A percentile compares a stretch with the other conserved stretches of the same genome.
Conservation (phyloP, 2,113 vertebrate species). For the Lampris megalopsis region DNA sequence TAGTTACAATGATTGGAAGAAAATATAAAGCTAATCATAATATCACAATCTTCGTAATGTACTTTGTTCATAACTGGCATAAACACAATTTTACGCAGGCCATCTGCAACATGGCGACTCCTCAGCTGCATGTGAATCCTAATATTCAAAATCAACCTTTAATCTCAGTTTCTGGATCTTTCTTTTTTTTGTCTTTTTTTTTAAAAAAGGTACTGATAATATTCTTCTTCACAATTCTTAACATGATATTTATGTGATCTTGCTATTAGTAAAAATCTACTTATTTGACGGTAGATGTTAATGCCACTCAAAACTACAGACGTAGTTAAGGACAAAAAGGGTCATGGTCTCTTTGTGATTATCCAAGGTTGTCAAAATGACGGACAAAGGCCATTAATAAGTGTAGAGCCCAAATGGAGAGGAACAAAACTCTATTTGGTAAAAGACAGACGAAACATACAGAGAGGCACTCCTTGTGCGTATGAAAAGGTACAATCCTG, state of each 20-base stretch:
- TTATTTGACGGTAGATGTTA: constrained; percentile 55
- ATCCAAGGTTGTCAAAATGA: constrained; percentile 65
- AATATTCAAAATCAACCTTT: constrained; percentile 58
- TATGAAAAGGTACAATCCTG: constrained; percentile 53
- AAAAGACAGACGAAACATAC: constrained; percentile 51
- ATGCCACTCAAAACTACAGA: constrained; percentile 50
- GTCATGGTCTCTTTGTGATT: constrained; percentile 59
- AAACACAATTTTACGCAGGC: constrained; percentile 24
- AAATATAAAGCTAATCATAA: constrained; percentile 67
- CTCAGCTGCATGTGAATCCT: constrained; percentile 42
- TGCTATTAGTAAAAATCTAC: constrained; percentile 70
- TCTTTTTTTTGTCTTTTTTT: constrained; percentile 31
- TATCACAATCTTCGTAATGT: constrained; percentile 55
- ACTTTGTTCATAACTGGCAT: constrained; percentile 56
- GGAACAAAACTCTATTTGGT: constrained; percentile 59
- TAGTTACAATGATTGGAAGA: constrained; percentile 78
- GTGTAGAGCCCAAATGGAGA: constrained; percentile 37
- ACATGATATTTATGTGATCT: constrained; percentile 55
- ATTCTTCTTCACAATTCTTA: constrained; percentile 57
- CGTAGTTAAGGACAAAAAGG: constrained; percentile 49
- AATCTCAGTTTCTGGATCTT: constrained; percentile 28
- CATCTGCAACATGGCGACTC: constrained; percentile 27
- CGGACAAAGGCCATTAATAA: constrained; percentile 36
- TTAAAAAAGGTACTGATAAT: constrained; percentile 47
- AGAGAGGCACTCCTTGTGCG: constrained; percentile 66